These are phyloP conservation scores for Peromyscus attwateri DNA, from an alignment of 2,797 vertebrate genomes.

Conservation along the genomic window DNA sequence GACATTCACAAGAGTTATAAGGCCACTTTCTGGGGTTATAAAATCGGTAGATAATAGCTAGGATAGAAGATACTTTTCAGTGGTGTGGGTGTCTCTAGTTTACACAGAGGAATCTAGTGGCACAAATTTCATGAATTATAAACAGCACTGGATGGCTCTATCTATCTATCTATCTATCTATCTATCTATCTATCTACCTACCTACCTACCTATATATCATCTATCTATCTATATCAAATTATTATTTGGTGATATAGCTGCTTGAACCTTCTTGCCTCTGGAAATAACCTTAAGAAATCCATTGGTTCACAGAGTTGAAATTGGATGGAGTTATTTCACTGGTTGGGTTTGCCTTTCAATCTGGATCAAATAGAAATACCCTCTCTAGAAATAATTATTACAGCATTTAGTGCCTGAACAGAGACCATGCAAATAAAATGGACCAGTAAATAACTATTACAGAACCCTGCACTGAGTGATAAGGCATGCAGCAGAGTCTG, in stretches of 20 bases:
- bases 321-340: not conserved
- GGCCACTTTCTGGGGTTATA: fast-evolving
- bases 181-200: no score
- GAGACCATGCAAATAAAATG: not conserved
- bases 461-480: not conserved
- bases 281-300: not conserved
- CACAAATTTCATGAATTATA: not conserved
- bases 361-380: not conserved
- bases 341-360: not conserved
- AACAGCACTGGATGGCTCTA: no score
- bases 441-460: not conserved
- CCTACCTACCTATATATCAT: no score
- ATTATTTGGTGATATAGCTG: not conserved
- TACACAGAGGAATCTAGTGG: not conserved
- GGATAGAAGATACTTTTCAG: no score
- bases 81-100: not conserved
- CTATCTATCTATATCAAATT: not conserved
- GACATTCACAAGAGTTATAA: not conserved
- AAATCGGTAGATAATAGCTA: not conserved
- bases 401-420: not conserved
- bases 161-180: no score
- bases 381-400: not conserved
- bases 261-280: not conserved
- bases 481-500: not conserved
- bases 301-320: not conserved